These are phyloP conservation scores for Metacarcinus magister DNA, from an alignment of 2,888 invertebrate species.

Conservation along the genomic window DNA sequence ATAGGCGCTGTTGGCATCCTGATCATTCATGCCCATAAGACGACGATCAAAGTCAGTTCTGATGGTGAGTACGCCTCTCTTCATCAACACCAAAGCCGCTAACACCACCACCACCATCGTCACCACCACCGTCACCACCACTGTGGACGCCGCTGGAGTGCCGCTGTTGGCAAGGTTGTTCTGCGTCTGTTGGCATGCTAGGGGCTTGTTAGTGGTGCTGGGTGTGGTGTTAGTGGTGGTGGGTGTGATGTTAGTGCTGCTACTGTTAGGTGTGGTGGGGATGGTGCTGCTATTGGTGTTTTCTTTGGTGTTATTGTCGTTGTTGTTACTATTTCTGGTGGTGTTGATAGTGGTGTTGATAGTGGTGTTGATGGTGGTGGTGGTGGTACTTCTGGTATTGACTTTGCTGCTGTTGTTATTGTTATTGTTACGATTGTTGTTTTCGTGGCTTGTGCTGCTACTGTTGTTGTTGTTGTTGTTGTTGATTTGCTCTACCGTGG, in stretches of 20 bases:
- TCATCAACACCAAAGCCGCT: not conserved
- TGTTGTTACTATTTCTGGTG: not conserved
- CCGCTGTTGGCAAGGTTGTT: not conserved
- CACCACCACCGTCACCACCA: slow-evolving; percentile 68
- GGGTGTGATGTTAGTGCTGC: not conserved
- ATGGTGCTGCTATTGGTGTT: not conserved
- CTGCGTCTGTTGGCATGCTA: not conserved
- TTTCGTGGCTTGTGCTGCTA: not conserved
- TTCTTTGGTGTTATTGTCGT: not conserved
- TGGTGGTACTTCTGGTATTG: not conserved
- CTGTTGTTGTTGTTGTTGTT: not conserved
- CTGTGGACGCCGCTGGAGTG: not conserved
- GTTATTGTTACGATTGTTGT: not conserved
- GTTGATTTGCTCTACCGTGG: not conserved
- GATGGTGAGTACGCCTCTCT: not conserved
- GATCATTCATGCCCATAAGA: not conserved
- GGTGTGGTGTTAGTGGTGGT: not conserved
- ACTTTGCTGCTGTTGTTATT: not conserved
- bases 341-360: not conserved
- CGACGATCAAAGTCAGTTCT: not conserved
- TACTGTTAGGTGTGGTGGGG: not conserved
- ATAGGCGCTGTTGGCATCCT: not conserved
- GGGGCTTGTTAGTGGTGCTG: not conserved
- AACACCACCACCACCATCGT: slow-evolving; percentile 43
- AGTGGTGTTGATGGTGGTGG: not conserved